A percentile compares a stretch with the other conserved stretches of the same genome.
Evolutionary conservation across 2,113 vertebrate species (phyloP).

Genomic region (Lethenteron camtschaticum): DNA sequence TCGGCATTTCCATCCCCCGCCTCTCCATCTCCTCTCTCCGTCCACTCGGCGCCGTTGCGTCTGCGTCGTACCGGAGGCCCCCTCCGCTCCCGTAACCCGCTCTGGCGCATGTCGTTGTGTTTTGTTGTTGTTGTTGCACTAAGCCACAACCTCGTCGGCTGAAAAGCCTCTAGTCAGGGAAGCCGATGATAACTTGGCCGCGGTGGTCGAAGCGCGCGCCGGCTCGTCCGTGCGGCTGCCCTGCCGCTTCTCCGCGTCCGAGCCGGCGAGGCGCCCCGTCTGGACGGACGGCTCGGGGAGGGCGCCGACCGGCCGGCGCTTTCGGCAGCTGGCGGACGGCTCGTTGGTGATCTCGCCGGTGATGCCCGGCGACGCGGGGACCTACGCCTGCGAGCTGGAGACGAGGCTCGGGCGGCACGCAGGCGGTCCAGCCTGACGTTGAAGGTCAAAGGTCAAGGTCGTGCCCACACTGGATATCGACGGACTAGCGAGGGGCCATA

Average conservation of each 20-base stretch:
- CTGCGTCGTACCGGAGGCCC: no score
- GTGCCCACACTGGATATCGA: not conserved
- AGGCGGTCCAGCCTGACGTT: conserved; percentile 4
- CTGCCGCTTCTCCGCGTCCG: not conserved
- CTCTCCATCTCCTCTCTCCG: no score
- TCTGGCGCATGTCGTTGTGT: no score
- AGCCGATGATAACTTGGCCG: no score
- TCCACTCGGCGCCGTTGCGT: no score
- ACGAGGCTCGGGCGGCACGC: not conserved
- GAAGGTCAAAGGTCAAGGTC: conserved; percentile 8
- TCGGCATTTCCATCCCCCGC: no score
- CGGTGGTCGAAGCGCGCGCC: conserved; percentile 6
- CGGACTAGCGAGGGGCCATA: no score
- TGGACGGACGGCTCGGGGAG: not conserved
- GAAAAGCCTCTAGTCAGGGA: no score
- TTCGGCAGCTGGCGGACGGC: conserved; percentile 2
- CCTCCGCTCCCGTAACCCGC: no score
- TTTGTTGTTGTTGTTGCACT: no score
- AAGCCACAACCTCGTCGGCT: no score
- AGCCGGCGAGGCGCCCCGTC: not conserved
- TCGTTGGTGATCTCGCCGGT: conserved; percentile 5
- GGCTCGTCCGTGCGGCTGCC: conserved; percentile 5
- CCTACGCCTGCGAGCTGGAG: conserved; percentile 6
- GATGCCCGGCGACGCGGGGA: not conserved
- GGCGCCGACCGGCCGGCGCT: not conserved